A percentile compares a stretch with the other conserved stretches of the same genome.
phyloP scores from a whole-genome alignment of 2,797 vertebrate species.

The Cephalopachus bancanus region DNA sequence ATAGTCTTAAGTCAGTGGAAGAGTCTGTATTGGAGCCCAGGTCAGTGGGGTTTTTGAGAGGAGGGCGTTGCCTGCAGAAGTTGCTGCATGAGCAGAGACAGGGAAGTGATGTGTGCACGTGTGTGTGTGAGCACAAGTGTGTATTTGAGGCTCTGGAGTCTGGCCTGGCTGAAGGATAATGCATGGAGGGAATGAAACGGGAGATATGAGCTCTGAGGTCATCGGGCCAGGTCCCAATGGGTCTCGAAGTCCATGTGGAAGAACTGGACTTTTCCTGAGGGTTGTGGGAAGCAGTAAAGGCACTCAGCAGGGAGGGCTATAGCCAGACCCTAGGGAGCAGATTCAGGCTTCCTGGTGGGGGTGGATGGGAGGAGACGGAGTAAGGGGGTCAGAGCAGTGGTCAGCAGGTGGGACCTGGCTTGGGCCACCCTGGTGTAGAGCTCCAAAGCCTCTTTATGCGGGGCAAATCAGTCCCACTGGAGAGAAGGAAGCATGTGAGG shows the following conservation, averaged over 20 bases:
- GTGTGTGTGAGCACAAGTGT: rapidly evolving
- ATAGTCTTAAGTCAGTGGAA: not conserved
- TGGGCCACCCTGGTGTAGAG: not conserved
- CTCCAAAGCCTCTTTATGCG: not conserved
- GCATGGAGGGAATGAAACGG: not conserved
- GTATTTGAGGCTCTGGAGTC: not conserved
- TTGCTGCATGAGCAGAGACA: not conserved
- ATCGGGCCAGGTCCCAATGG: not conserved
- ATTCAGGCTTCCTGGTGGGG: not conserved
- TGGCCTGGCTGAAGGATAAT: not conserved
- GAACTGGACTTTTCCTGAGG: not conserved
- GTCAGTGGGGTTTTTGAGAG: not conserved
- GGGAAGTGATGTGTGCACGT: rapidly evolving
- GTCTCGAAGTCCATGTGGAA: constrained; percentile 5
- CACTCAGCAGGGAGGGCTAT: not conserved
- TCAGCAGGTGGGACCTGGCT: not conserved
- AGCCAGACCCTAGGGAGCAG: not conserved
- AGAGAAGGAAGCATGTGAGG: constrained; percentile 44
- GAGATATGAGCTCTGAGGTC: not conserved
- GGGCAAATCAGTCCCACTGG: not conserved
- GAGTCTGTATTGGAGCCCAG: not conserved
- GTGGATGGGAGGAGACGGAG: not conserved
- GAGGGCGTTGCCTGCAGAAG: not conserved
- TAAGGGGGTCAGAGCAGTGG: not conserved
- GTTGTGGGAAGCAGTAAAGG: not conserved